These are phyloP conservation scores for Crenuchus spilurus DNA, from an alignment of 2,797 vertebrate species.

Conservation along the genomic window DNA sequence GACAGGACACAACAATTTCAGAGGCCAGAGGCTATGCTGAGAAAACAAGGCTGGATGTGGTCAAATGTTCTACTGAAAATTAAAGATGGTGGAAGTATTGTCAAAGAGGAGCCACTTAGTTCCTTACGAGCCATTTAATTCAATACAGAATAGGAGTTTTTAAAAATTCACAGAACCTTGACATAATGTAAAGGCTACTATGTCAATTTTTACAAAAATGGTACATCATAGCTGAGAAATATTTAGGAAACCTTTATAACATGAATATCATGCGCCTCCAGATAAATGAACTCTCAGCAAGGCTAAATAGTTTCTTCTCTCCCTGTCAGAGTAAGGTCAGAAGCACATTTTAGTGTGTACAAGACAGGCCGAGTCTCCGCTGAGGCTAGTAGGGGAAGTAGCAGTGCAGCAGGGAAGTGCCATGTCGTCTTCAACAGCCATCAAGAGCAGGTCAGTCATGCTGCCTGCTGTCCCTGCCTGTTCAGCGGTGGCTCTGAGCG, in stretches of 20 bases:
- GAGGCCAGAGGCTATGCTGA: background rate
- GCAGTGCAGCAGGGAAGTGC: slow-evolving; percentile 54
- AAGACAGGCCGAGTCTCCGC: slow-evolving; percentile 25
- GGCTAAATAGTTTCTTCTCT: slow-evolving; percentile 25
- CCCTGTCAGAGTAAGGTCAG: slow-evolving; percentile 34
- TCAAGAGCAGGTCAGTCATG: slow-evolving; percentile 77
- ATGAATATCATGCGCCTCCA: background rate
- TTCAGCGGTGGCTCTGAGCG: slow-evolving; percentile 18
- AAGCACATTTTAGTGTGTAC: background rate
- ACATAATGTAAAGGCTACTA: background rate
- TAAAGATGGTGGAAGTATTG: background rate
- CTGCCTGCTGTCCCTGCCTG: slow-evolving; percentile 65
- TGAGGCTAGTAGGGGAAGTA: slow-evolving; percentile 47
- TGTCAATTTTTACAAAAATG: background rate
- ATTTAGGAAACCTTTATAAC: background rate
- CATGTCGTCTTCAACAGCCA: slow-evolving; percentile 69
- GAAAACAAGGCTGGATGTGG: slow-evolving; percentile 5
- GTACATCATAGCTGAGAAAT: background rate
- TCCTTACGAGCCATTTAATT: too few species aligned
- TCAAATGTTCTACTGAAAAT: background rate
- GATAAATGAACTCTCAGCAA: slow-evolving; percentile 7
- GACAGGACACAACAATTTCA: slow-evolving; percentile 71
- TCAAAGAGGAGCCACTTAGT: too few species aligned
- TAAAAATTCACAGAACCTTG: background rate
- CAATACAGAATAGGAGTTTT: too few species aligned